Conservation (phyloP, 2,888 invertebrate genomes). For the Caradrina kadenii region DNA sequence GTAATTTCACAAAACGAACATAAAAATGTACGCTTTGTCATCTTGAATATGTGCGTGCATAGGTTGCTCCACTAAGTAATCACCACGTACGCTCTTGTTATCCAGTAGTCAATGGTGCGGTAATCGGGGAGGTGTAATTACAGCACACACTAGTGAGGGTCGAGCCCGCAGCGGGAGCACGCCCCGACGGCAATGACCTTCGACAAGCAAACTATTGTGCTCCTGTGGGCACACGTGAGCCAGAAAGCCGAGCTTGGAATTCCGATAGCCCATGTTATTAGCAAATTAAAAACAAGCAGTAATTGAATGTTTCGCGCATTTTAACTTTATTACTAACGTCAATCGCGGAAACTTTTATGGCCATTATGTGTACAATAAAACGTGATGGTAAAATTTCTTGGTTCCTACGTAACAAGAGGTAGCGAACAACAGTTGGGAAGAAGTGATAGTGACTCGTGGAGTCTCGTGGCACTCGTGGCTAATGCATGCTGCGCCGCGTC, state of each 20-base stretch:
- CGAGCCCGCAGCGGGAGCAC: conserved; percentile 55
- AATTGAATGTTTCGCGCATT: conserved; percentile 58
- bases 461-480: conserved; percentile 49
- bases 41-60: conserved; percentile 37
- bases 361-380: conserved; percentile 36
- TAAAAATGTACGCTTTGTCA: conserved; percentile 10
- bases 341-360: conserved; percentile 47
- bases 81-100: conserved; percentile 49
- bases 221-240: conserved; percentile 42
- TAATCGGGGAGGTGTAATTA: conserved; percentile 69
- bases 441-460: conserved; percentile 31
- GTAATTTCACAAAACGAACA: conserved; percentile 31
- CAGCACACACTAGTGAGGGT: conserved; percentile 60
- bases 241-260: conserved; percentile 44
- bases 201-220: conserved; percentile 47
- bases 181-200: conserved; percentile 59
- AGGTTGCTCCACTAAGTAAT: conserved; percentile 51
- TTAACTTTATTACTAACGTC: conserved; percentile 54
- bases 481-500: conserved; percentile 61
- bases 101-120: conserved; percentile 56
- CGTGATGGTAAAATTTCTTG: conserved; percentile 44
- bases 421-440: conserved; percentile 31
- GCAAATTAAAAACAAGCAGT: conserved; percentile 51
- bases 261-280: conserved; percentile 43
- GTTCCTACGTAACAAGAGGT: neutral